These are phyloP conservation scores for Drosophila formosana DNA, from an alignment of 2,888 invertebrate species.

Conservation along the genomic window DNA sequence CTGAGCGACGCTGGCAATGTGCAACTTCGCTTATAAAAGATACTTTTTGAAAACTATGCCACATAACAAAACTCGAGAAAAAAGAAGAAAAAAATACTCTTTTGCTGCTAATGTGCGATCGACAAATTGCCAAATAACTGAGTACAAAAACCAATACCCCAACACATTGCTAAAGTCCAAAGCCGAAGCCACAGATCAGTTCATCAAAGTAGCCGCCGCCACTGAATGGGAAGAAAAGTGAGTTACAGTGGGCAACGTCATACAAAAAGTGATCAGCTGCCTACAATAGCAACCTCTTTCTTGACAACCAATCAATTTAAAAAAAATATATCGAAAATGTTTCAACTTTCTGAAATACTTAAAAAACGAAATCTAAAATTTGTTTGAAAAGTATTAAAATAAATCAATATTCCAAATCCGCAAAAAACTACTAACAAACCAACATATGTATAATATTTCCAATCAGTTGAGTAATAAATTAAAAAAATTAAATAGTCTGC, in stretches of 20 bases:
- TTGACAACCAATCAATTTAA: too few relatives aligned
- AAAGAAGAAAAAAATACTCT: slow-evolving; percentile 32
- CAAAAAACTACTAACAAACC: too few relatives aligned
- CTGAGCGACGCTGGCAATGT: slow-evolving; percentile 57
- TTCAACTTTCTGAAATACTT: too few relatives aligned
- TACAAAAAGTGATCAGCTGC: background rate
- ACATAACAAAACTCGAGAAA: slow-evolving; percentile 13
- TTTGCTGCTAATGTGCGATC: slow-evolving; percentile 59
- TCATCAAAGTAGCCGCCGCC: slow-evolving; percentile 61
- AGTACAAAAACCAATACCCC: slow-evolving; percentile 43
- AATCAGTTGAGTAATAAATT: too few relatives aligned
- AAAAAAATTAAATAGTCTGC: too few relatives aligned
- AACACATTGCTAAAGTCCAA: slow-evolving; percentile 25
- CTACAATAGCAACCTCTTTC: too few relatives aligned
- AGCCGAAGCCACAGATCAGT: slow-evolving; percentile 55
- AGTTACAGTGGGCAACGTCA: slow-evolving; percentile 44
- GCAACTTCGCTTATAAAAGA: slow-evolving; percentile 55
- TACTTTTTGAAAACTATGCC: slow-evolving; percentile 58
- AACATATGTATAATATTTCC: too few relatives aligned
- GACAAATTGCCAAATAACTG: slow-evolving; percentile 76
- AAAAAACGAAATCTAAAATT: too few relatives aligned
- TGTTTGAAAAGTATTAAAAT: too few relatives aligned
- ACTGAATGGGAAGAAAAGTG: slow-evolving; percentile 42
- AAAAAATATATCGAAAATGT: too few relatives aligned
- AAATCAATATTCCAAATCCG: too few relatives aligned